Base-by-base conservation (phyloP, 1,140 invertebrate genomes). In the Lasaia peninsularis region DNA sequence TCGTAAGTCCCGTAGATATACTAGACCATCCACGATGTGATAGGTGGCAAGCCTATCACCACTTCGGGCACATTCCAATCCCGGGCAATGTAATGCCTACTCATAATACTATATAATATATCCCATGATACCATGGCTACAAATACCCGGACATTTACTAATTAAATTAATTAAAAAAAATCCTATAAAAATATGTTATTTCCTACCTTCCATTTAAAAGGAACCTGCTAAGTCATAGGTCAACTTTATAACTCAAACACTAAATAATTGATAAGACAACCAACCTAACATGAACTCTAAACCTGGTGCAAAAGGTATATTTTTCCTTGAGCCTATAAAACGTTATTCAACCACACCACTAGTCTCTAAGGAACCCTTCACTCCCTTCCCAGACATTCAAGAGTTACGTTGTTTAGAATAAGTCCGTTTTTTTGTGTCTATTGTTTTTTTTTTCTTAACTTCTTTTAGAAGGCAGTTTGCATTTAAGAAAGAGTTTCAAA, bases 361-460 rank as follows among this genome's bases (percentile, higher is more conserved):
- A 10, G 1, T 44, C 40, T 16, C 40, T 20, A 4, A 20, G 40
- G 40, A 44, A 44, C 40, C 11, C 40, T 44, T 44, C 40, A 44
- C 40, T 44, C 40, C 40, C 16, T 44, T 20, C 40, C 40, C 40
- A 44, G 40, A 44, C 40, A 44, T 44, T 44, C 40, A 44, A 44
- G 40, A 44, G 40, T 40, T 18, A 40, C 14, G 37, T 40, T 40
- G 37, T 40, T 40, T 40, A 16, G 37, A 9, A 40, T 40, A 40
- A 40, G 8, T 40, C 16, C 12, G n/a, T 37, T 37, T 37, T 37
- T 37, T 37, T 11, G 3, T 9, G 9, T 10, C 33, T 34, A 34
- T 34, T 34, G 33, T 34, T 34, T 34, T 34, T 33, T 34, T 34
- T 33, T 34, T 34, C 0, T n/a, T 3, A 34, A 34, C 33, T n/a